Conservation (phyloP, 2,888 invertebrate species). For the Encarsia formosa region DNA sequence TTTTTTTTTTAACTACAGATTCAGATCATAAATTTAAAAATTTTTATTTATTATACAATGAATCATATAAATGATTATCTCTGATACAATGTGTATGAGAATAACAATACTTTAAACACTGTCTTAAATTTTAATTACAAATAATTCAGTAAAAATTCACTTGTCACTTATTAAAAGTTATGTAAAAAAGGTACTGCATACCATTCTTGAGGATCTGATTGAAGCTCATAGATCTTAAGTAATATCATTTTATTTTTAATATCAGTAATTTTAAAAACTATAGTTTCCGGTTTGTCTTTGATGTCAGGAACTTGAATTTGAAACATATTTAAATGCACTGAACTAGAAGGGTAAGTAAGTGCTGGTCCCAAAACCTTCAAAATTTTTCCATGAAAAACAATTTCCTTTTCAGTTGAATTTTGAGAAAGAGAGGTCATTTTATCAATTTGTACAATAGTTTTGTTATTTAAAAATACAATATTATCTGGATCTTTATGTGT, state of each 20-base stretch:
- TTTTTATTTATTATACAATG: too few relatives aligned
- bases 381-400: background rate
- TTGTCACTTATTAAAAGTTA: background rate
- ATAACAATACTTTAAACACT: too few relatives aligned
- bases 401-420: background rate
- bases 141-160: too few relatives aligned
- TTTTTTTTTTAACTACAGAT: too few relatives aligned
- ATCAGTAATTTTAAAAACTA: background rate
- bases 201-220: background rate
- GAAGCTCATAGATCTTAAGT: background rate
- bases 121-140: too few relatives aligned
- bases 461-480: too few relatives aligned
- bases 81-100: too few relatives aligned
- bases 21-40: too few relatives aligned
- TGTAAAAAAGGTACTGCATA: background rate
- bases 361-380: background rate
- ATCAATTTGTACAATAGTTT: too few relatives aligned
- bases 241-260: background rate
- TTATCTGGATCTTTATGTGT: too few relatives aligned
- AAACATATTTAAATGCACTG: background rate
- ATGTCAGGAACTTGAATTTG: background rate
- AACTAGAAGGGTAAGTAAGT: background rate
- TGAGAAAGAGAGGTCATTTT: too few relatives aligned
- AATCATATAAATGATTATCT: too few relatives aligned
- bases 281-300: background rate